These are phyloP conservation scores for Rhinichthys osculus DNA, from an alignment of 2,797 vertebrate species.

Conservation along the genomic window DNA sequence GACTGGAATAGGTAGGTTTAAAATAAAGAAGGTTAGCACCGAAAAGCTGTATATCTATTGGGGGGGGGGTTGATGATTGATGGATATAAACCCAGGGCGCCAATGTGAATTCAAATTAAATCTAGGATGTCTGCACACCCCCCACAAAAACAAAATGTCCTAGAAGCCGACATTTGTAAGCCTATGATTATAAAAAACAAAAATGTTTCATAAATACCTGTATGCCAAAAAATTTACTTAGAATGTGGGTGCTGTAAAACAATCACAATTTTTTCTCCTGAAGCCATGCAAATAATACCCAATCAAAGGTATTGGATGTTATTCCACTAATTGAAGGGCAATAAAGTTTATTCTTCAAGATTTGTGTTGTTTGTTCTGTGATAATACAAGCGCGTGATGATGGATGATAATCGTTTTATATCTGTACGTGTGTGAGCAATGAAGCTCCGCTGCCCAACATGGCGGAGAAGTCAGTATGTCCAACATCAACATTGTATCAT, in stretches of 20 bases:
- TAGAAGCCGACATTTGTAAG: neutral
- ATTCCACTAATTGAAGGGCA: constrained; percentile 3
- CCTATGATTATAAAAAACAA: neutral
- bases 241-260: neutral
- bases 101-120: constrained; percentile 53
- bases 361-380: neutral
- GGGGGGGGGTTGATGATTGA: constrained; percentile 41
- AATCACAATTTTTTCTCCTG: neutral
- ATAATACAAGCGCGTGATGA: neutral
- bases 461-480: constrained; percentile 46
- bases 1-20: constrained; percentile 11
- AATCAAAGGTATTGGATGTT: neutral
- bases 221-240: neutral
- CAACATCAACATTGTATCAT: constrained; percentile 60
- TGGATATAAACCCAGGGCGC: constrained; percentile 29
- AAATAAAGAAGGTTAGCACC: neutral
- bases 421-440: constrained; percentile 17
- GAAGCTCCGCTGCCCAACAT: constrained; percentile 39
- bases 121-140: constrained; percentile 32
- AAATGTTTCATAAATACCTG: neutral
- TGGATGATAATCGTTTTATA: constrained; percentile 19
- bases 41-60: neutral
- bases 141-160: constrained; percentile 10
- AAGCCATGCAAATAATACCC: neutral
- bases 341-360: neutral